Evolutionary conservation across 2,888 invertebrate species (phyloP).

Genomic region (Orthosia gracilis): DNA sequence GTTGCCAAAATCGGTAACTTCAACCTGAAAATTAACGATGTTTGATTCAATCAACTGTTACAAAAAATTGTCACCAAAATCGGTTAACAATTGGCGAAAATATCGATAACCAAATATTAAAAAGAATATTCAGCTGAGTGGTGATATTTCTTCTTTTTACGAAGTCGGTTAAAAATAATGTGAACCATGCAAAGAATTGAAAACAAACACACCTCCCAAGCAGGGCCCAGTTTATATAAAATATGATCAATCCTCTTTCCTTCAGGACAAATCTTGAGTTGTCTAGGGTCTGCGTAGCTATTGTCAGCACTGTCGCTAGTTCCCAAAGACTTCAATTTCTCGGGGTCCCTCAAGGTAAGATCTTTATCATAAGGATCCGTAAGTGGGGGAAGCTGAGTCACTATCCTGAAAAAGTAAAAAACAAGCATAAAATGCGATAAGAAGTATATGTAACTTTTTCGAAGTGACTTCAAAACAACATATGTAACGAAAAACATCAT

Average conservation of each 20-base stretch:
- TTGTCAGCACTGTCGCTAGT: constrained; percentile 94
- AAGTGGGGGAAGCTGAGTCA: constrained; percentile 87
- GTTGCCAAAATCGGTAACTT: constrained; percentile 91
- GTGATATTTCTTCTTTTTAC: too few relatives aligned
- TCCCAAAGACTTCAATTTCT: constrained; percentile 80
- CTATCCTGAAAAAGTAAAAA: constrained; percentile 73
- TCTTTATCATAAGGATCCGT: constrained; percentile 80
- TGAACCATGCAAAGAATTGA: not conserved
- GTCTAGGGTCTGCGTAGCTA: constrained; percentile 93
- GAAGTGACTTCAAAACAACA: not conserved
- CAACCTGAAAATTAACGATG: constrained; percentile 73
- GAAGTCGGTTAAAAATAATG: not conserved
- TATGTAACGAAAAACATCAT: too few relatives aligned
- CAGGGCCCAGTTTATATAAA: constrained; percentile 90
- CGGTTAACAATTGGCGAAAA: too few relatives aligned
- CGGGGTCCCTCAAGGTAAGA: constrained; percentile 68
- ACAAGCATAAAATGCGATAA: not conserved
- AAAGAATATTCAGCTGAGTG: too few relatives aligned
- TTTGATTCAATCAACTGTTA: not conserved
- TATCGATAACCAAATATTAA: too few relatives aligned
- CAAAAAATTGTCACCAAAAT: too few relatives aligned
- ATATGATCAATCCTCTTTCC: constrained; percentile 99
- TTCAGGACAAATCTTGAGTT: constrained; percentile 90
- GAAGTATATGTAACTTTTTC: not conserved
- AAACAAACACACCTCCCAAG: constrained; percentile 76